These are phyloP conservation scores for Pagrus major DNA, from an alignment of 2,113 vertebrate genomes.

Conservation along the genomic window DNA sequence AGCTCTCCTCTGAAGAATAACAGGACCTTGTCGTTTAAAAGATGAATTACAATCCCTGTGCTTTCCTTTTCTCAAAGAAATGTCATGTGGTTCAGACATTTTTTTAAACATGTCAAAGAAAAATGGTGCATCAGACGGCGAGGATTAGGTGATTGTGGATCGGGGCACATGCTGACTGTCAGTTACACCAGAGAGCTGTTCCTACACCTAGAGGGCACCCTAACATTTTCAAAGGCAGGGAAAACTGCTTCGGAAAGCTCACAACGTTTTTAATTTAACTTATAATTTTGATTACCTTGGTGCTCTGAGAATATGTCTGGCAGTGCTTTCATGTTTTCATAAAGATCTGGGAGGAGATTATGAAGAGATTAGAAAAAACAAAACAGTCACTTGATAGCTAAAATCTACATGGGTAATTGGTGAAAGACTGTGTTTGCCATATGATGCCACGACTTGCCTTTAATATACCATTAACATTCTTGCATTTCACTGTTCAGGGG, in stretches of 20 bases:
- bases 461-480: slow-evolving; percentile 17
- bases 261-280: slow-evolving; percentile 29
- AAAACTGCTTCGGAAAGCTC: slow-evolving; percentile 14
- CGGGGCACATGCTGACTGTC: slow-evolving; percentile 6
- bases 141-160: slow-evolving; percentile 53
- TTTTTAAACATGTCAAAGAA: slow-evolving; percentile 44
- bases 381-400: background rate
- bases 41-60: slow-evolving; percentile 51
- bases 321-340: background rate
- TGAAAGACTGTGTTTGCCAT: background rate
- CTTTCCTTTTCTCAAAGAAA: slow-evolving; percentile 47
- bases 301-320: slow-evolving; percentile 10
- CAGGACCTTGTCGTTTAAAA: slow-evolving; percentile 71
- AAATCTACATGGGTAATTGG: background rate
- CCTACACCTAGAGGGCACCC: slow-evolving; percentile 9
- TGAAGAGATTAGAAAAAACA: background rate
- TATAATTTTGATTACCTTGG: slow-evolving; percentile 38
- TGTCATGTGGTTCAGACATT: slow-evolving; percentile 20
- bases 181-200: slow-evolving; percentile 5
- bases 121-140: slow-evolving; percentile 60
- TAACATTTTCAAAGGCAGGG: slow-evolving; percentile 17
- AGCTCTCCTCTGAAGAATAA: slow-evolving; percentile 52
- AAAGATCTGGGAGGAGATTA: slow-evolving; percentile 7
- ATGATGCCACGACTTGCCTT: background rate
- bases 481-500: slow-evolving; percentile 16